Evolutionary conservation across 2,113 vertebrate species (phyloP).

Genomic region (Archocentrus centrarchus): DNA sequence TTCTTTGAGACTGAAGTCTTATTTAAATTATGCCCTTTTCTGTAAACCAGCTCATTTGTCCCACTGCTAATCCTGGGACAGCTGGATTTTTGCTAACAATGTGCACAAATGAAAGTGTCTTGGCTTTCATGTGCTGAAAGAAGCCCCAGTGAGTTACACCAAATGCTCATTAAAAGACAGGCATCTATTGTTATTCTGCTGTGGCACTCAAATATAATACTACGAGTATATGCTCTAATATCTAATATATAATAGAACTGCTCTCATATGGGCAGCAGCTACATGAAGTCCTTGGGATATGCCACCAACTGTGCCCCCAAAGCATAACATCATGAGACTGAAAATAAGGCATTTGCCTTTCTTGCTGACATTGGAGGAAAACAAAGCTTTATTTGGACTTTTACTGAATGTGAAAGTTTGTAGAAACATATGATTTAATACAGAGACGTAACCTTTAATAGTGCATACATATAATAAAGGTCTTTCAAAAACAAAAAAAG

Average conservation of each 20-base stretch:
- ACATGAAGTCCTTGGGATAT: background rate
- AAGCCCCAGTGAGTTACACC: background rate
- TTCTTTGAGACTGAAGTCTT: background rate
- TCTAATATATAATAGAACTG: background rate
- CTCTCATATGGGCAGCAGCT: background rate
- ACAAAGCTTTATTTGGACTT: conserved; percentile 32
- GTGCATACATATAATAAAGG: conserved; percentile 20
- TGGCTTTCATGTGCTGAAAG: background rate
- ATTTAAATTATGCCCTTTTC: background rate
- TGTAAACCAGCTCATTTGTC: conserved; percentile 3
- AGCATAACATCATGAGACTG: background rate
- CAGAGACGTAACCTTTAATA: conserved; percentile 23
- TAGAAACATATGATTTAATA: conserved; percentile 26
- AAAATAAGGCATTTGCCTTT: conserved; percentile 9
- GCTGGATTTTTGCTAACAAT: background rate
- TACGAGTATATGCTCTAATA: too few species aligned
- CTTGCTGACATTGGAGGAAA: conserved; percentile 32
- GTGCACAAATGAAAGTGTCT: background rate
- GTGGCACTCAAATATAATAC: background rate
- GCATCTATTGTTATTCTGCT: background rate
- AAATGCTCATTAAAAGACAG: background rate
- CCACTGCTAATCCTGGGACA: background rate
- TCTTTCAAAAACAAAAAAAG: background rate
- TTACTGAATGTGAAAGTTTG: background rate
- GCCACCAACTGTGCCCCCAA: background rate